phyloP scores from a whole-genome alignment of 2,113 vertebrate genomes.

The Lasiurus borealis region DNA sequence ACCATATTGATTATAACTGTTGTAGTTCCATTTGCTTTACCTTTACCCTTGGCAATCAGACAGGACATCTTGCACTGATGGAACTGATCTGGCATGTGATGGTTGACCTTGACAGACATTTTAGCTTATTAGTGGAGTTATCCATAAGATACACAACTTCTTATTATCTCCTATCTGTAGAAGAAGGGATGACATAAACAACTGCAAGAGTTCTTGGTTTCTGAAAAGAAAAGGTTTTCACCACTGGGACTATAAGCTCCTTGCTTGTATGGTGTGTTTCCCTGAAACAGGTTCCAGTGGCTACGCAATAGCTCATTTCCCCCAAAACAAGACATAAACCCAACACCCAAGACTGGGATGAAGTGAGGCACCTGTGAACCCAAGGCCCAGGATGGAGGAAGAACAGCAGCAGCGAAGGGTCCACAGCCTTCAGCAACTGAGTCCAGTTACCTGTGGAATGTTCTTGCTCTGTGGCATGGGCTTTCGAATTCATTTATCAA shows the following conservation, averaged over 20 bases:
- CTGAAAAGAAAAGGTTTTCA: slow-evolving; percentile 99
- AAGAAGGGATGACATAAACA: slow-evolving; percentile 99
- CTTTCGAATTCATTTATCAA: slow-evolving; percentile 34
- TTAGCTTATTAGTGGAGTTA: slow-evolving; percentile 95
- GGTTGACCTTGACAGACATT: slow-evolving; percentile 99
- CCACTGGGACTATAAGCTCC: slow-evolving; percentile 97
- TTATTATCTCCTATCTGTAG: slow-evolving; percentile 99
- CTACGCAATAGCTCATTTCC: slow-evolving; percentile 99
- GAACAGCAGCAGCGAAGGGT: slow-evolving; percentile 78
- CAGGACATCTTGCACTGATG: slow-evolving; percentile 99
- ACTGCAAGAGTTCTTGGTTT: slow-evolving; percentile 99
- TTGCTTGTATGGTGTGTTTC: slow-evolving; percentile 97
- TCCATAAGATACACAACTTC: slow-evolving; percentile 99
- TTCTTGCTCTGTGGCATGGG: not conserved
- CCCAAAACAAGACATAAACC: slow-evolving; percentile 99
- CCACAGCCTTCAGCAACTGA: not conserved
- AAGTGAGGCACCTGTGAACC: slow-evolving; percentile 84
- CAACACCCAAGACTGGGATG: slow-evolving; percentile 97
- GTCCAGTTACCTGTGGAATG: not conserved
- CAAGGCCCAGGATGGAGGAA: too few relatives aligned
- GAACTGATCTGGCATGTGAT: slow-evolving; percentile 99
- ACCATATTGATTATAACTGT: slow-evolving; percentile 99
- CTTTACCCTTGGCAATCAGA: slow-evolving; percentile 99
- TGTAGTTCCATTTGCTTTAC: slow-evolving; percentile 99
- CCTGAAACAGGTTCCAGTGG: slow-evolving; percentile 99